A percentile compares a stretch with the other conserved stretches of the same genome.
These are phyloP conservation scores for Drosophila sturtevanti DNA, from an alignment of 1,140 invertebrate species.

Conservation along the genomic window DNA sequence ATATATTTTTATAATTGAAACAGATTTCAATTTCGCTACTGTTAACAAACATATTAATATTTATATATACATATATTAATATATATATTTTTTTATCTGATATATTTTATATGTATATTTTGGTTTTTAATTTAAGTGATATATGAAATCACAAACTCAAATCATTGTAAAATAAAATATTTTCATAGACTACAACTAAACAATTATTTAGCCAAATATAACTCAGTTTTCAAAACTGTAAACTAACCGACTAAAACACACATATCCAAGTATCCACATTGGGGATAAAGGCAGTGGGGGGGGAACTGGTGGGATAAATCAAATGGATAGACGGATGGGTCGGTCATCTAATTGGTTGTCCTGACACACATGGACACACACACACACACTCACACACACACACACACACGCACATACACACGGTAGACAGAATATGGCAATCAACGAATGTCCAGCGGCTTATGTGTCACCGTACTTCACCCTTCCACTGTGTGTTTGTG, in stretches of 20 bases:
- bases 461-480: constrained; percentile 34
- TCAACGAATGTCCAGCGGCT: constrained; percentile 76
- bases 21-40: too few species aligned
- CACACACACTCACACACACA: constrained; percentile 18
- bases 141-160: not conserved
- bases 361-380: constrained; percentile 30
- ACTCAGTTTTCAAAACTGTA: not conserved
- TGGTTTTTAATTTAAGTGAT: too few species aligned
- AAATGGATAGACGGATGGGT: constrained; percentile 1
- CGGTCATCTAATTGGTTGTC: constrained; percentile 70
- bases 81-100: too few species aligned
- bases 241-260: not conserved
- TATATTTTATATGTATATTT: too few species aligned
- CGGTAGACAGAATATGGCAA: constrained; percentile 58
- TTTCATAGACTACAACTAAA: not conserved
- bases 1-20: too few species aligned
- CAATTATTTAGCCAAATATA: constrained; percentile 2
- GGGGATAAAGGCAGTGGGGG: not conserved
- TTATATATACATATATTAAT: too few species aligned
- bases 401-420: too few species aligned
- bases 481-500: constrained; percentile 6
- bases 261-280: not conserved
- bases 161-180: not conserved
- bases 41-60: too few species aligned
- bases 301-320: constrained; percentile 19